Evolutionary conservation across 2,797 vertebrate species (phyloP).

Genomic region (Squalus acanthias): DNA sequence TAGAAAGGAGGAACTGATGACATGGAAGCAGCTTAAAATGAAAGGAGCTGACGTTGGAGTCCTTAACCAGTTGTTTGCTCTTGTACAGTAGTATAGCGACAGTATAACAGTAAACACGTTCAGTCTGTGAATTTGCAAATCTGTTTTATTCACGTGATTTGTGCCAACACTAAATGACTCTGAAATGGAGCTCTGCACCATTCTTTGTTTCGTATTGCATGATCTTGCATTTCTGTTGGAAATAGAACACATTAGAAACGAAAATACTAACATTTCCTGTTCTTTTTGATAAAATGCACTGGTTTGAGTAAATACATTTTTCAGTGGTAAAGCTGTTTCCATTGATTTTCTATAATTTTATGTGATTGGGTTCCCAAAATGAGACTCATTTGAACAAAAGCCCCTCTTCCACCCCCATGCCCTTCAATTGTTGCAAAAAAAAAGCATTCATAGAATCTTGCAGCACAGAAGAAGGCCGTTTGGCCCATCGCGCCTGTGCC

Average conservation of each 20-base stretch:
- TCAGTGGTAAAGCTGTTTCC: not conserved
- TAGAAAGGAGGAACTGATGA: not conserved
- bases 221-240: not conserved
- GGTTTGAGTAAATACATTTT: not conserved
- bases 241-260: not conserved
- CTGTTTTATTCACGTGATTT: not conserved
- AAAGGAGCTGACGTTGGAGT: not conserved
- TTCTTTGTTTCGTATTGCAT: not conserved
- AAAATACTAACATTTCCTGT: not conserved
- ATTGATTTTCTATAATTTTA: not conserved
- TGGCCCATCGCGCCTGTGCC: too few relatives aligned
- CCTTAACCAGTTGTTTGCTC: not conserved
- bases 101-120: not conserved
- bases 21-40: not conserved
- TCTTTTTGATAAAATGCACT: not conserved
- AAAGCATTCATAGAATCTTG: not conserved
- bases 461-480: too few relatives aligned
- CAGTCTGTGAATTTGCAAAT: not conserved
- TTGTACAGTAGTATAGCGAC: not conserved
- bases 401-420: not conserved
- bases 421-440: not conserved
- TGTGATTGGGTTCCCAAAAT: not conserved
- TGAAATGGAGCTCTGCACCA: not conserved
- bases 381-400: not conserved
- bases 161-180: not conserved